These are phyloP conservation scores for Chaenodraco wilsoni DNA, from an alignment of 2,797 vertebrate species.

Conservation along the genomic window DNA sequence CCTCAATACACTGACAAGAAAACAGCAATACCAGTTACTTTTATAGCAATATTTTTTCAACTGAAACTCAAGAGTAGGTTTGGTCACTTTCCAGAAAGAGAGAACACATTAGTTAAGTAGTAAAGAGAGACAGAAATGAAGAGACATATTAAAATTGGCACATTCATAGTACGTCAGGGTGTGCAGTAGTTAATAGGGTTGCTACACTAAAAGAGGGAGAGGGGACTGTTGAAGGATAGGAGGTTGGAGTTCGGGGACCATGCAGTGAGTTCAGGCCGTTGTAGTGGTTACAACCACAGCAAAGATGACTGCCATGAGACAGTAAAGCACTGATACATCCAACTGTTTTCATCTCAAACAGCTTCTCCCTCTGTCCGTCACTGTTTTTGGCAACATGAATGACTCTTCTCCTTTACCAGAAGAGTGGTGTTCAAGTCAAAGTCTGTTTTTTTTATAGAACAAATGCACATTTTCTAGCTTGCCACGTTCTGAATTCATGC, in stretches of 20 bases:
- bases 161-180: conserved; percentile 82
- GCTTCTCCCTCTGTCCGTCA: conserved; percentile 39
- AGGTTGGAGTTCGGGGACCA: conserved; percentile 61
- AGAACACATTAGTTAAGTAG: conserved; percentile 71
- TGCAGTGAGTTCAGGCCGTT: conserved; percentile 76
- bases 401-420: conserved; percentile 39
- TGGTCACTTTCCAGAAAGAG: conserved; percentile 75
- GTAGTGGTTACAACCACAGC: conserved; percentile 62
- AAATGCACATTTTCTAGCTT: conserved; percentile 57
- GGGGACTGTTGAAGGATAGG: conserved; percentile 41
- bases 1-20: conserved; percentile 83
- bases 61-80: conserved; percentile 61
- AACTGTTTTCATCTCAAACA: conserved; percentile 43
- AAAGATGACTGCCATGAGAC: conserved; percentile 66
- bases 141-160: conserved; percentile 75
- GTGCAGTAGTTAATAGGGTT: conserved; percentile 74
- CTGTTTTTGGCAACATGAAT: conserved; percentile 60
- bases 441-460: conserved; percentile 29
- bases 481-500: conserved; percentile 41
- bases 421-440: conserved; percentile 34
- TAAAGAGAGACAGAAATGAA: conserved; percentile 67
- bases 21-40: conserved; percentile 78
- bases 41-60: conserved; percentile 62
- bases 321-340: conserved; percentile 66
- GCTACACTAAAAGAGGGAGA: conserved; percentile 67